Conservation (phyloP, 2,888 invertebrate genomes). For the Stenotaenia linearis region DNA sequence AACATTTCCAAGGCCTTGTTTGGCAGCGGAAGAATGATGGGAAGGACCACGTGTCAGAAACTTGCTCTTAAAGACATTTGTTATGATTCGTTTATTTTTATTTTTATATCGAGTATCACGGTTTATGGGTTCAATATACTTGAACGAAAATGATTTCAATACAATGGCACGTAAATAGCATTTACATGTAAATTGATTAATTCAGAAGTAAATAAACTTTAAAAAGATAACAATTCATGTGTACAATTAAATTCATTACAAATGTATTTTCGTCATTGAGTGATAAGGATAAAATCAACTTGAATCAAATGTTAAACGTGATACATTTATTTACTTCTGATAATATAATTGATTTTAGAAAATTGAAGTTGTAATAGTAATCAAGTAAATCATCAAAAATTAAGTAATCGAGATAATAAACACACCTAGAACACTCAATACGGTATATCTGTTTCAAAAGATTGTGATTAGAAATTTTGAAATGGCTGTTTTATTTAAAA, state of each 20-base stretch:
- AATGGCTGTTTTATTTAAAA: no score
- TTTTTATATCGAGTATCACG: neutral
- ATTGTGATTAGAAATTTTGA: no score
- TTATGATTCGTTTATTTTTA: neutral
- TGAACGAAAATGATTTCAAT: neutral
- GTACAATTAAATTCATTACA: no score
- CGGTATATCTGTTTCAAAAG: neutral
- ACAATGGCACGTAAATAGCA: neutral
- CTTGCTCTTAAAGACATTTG: neutral
- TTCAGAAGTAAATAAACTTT: no score
- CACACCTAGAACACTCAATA: neutral
- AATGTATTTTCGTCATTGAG: no score
- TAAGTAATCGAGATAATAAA: neutral
- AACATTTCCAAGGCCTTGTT: constrained; percentile 13
- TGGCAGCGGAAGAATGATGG: neutral
- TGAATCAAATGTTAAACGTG: no score
- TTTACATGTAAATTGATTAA: neutral
- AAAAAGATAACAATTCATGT: no score
- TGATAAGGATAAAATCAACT: no score
- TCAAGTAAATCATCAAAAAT: no score
- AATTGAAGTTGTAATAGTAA: no score
- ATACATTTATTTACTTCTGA: no score
- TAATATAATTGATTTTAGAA: no score
- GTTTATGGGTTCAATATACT: neutral
- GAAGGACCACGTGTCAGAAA: neutral